Evolutionary conservation across 2,797 vertebrate species (phyloP).

Genomic region (Poecilia velifera): DNA sequence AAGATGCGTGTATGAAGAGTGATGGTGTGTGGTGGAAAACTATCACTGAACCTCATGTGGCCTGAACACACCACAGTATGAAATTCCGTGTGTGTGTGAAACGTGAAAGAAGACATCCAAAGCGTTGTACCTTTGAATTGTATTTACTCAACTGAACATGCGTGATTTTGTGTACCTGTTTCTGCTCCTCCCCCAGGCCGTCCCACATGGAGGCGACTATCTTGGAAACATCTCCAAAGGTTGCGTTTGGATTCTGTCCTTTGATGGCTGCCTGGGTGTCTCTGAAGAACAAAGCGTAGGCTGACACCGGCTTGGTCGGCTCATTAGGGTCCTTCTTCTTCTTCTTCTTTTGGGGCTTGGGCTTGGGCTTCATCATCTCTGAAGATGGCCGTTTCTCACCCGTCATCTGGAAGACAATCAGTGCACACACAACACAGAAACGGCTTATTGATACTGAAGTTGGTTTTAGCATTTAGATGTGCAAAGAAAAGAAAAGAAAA

Average conservation of each 20-base stretch:
- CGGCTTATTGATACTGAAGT: constrained; percentile 57
- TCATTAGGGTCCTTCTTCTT: constrained; percentile 99
- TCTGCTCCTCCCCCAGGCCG: constrained; percentile 95
- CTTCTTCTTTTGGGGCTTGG: constrained; percentile 98
- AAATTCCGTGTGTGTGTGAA: too few relatives aligned
- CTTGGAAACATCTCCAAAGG: constrained; percentile 97
- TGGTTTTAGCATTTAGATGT: not conserved
- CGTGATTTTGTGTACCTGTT: constrained; percentile 83
- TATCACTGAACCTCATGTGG: not conserved
- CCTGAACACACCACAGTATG: not conserved
- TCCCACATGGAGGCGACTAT: constrained; percentile 99
- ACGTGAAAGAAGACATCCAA: not conserved
- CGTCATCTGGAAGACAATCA: constrained; percentile 84
- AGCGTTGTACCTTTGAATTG: not conserved
- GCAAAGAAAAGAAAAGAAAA: too few relatives aligned
- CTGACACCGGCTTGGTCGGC: constrained; percentile 96
- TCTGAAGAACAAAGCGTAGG: constrained; percentile 97
- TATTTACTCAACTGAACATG: not conserved
- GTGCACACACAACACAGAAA: constrained; percentile 43
- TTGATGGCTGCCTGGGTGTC: constrained; percentile 99
- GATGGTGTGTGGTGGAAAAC: not conserved
- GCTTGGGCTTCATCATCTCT: constrained; percentile 94
- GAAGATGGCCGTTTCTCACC: constrained; percentile 95
- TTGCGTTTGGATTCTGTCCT: constrained; percentile 96
- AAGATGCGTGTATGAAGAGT: not conserved